Evolutionary conservation across 2,113 vertebrate species (phyloP).

Genomic region (Myiagra hebetior): DNA sequence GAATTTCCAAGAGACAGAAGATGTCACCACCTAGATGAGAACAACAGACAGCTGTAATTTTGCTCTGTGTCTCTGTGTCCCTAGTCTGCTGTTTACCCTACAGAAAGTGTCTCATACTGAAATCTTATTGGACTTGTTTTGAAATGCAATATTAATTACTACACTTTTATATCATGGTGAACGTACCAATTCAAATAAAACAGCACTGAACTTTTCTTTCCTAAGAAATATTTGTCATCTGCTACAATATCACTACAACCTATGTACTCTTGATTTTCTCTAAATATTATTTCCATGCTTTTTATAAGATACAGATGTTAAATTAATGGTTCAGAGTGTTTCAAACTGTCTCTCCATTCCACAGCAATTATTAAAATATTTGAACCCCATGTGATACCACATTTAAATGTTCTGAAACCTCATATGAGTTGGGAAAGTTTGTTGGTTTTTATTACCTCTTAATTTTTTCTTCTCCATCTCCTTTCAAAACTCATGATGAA

Average conservation of each 20-base stretch:
- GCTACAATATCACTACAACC: neutral
- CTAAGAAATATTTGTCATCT: neutral
- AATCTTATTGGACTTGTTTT: neutral
- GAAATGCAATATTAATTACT: neutral
- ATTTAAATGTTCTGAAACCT: slow-evolving; percentile 8
- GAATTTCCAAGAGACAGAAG: neutral
- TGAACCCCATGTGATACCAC: slow-evolving; percentile 29
- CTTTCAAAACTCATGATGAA: neutral
- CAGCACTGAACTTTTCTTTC: neutral
- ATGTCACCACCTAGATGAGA: neutral
- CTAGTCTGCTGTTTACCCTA: neutral
- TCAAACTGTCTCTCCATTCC: slow-evolving; percentile 2
- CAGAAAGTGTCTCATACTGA: neutral
- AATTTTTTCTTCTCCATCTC: neutral
- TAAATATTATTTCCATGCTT: neutral
- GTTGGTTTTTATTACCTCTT: slow-evolving; percentile 23
- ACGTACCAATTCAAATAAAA: neutral
- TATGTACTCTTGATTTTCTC: neutral
- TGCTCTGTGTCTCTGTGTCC: neutral
- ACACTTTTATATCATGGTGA: neutral
- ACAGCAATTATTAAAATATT: slow-evolving; percentile 49
- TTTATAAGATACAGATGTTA: slow-evolving; percentile 54
- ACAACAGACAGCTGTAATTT: neutral
- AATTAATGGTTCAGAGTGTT: slow-evolving; percentile 23
- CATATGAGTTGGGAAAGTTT: slow-evolving; percentile 20